phyloP scores from a whole-genome alignment of 2,888 invertebrate genomes.

The Chaetogeoica ovagalla region DNA sequence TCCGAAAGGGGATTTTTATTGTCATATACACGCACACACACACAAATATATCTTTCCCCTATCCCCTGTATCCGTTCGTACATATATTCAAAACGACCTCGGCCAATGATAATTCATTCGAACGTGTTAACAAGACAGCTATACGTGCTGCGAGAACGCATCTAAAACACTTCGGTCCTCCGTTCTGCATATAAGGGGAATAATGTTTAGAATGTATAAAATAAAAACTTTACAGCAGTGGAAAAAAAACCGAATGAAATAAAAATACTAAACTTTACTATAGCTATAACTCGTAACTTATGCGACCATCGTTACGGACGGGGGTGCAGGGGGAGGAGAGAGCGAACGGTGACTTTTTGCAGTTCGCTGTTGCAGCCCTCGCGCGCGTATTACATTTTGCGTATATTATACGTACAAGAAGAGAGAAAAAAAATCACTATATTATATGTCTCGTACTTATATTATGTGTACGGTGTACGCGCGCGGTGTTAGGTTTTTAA shows the following conservation, averaged over 20 bases:
- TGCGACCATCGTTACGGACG: conserved; percentile 24
- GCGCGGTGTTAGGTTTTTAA: conserved; percentile 1
- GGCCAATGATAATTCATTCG: conserved; percentile 52
- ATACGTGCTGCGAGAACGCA: conserved; percentile 25
- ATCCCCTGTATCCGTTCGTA: neutral
- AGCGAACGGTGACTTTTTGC: neutral
- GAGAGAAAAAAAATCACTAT: conserved; percentile 5
- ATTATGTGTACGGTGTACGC: neutral
- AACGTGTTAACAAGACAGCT: conserved; percentile 51
- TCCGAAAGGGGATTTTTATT: conserved; percentile 52
- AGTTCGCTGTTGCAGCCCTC: neutral
- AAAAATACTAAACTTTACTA: conserved; percentile 22
- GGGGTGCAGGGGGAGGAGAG: neutral
- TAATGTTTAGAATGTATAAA: conserved; percentile 38
- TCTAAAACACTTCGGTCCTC: conserved; percentile 23
- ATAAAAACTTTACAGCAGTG: conserved; percentile 47
- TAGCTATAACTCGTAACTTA: conserved; percentile 42
- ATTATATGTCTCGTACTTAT: conserved; percentile 1
- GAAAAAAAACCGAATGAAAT: conserved; percentile 29
- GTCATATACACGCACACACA: neutral
- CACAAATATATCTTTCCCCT: conserved; percentile 7
- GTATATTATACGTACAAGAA: no score
- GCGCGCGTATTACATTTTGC: neutral
- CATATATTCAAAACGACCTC: conserved; percentile 42
- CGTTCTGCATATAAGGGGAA: conserved; percentile 39